Conservation (phyloP, 2,888 invertebrate genomes). For the Caenorhabditis drosophilae region DNA sequence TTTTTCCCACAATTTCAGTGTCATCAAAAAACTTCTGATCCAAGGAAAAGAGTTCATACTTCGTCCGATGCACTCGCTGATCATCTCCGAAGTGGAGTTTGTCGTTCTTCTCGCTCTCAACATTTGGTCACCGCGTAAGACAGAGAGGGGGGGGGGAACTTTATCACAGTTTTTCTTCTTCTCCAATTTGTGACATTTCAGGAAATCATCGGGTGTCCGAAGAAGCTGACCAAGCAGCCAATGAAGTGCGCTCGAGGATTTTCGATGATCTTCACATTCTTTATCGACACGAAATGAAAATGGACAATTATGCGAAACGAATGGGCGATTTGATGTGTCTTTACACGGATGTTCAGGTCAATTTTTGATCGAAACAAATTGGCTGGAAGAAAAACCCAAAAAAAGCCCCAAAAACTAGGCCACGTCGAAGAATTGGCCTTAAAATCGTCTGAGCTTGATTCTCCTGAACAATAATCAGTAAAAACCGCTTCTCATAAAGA, state of each 20-base stretch:
- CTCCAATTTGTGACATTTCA: too few relatives aligned
- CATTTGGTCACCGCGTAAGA: slow-evolving; percentile 29
- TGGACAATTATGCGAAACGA: slow-evolving; percentile 33
- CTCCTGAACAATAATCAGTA: too few relatives aligned
- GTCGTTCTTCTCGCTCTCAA: slow-evolving; percentile 20
- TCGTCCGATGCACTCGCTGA: slow-evolving; percentile 23
- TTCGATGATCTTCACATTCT: slow-evolving; percentile 31
- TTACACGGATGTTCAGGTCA: slow-evolving; percentile 28
- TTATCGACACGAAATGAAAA: slow-evolving; percentile 27
- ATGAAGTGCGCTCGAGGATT: slow-evolving; percentile 6
- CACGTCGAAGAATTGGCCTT: too few relatives aligned
- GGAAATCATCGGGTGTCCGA: slow-evolving; percentile 11
- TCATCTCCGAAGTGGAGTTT: slow-evolving; percentile 32
- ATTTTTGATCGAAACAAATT: background rate
- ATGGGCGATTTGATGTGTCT: slow-evolving; percentile 35
- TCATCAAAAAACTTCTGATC: slow-evolving; percentile 2
- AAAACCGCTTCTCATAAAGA: too few relatives aligned
- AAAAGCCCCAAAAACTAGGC: too few relatives aligned
- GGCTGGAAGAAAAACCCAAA: background rate
- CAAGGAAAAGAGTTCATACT: slow-evolving; percentile 7
- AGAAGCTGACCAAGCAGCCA: slow-evolving; percentile 5
- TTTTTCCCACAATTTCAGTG: too few relatives aligned
- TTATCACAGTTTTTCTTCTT: too few relatives aligned
- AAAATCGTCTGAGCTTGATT: too few relatives aligned
- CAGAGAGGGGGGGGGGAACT: too few relatives aligned